Evolutionary conservation across 2,797 vertebrate species (phyloP).

Genomic region (Paramormyrops hopkinsi): DNA sequence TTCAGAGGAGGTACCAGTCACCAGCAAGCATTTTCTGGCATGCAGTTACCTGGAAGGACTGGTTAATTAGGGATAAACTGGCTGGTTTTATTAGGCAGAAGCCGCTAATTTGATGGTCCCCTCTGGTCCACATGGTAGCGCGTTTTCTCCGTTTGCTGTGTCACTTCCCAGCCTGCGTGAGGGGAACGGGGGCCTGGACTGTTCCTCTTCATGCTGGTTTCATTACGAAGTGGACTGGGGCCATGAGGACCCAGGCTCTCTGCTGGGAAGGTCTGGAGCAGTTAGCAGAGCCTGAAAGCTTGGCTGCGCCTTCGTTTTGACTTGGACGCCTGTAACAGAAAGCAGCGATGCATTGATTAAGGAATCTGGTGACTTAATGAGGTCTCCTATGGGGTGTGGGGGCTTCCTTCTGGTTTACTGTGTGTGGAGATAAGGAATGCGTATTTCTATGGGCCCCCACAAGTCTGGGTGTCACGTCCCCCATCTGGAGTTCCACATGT

Average conservation of each 20-base stretch:
- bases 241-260: neutral
- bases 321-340: neutral
- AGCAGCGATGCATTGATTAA: neutral
- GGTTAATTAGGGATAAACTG: neutral
- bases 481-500: neutral
- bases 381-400: neutral
- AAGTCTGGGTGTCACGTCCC: neutral
- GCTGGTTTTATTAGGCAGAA: neutral
- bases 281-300: neutral
- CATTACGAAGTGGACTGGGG: neutral
- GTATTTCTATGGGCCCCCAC: neutral
- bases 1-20: neutral
- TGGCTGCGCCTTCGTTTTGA: neutral
- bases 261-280: neutral
- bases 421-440: neutral
- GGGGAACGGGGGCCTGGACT: neutral
- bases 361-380: neutral
- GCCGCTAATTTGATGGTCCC: neutral
- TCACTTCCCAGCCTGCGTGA: neutral
- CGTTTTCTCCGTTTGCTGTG: neutral
- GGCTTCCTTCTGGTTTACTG: neutral
- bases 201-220: neutral
- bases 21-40: neutral
- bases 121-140: neutral
- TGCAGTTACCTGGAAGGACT: neutral